Evolutionary conservation across 2,888 invertebrate genomes (phyloP), one percentile per base, ranked within the genome.

Genomic region (Melanophora roralis): DNA sequence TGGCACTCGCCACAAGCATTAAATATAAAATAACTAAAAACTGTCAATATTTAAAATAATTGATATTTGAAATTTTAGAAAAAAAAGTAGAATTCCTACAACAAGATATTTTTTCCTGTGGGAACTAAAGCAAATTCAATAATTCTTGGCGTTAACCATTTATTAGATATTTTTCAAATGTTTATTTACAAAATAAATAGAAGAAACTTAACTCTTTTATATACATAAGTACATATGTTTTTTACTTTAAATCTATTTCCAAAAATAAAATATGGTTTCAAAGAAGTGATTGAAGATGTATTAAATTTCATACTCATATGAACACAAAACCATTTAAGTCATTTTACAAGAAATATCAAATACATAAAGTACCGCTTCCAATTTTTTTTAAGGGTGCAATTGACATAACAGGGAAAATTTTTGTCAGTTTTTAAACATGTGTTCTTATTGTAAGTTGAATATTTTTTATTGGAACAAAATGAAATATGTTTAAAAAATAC

Each of bases 171-270:
- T 34, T 60, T 43, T 19, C 32, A 68, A 72, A 59, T 72, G 68
- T 72, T 80, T n/a, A n/a, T n/a, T n/a, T 76, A 57, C 67, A 57
- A 57, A 79, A 76, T 55, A 80, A 80, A 68, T 64, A 62, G 1
- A 8, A 34, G 55, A 47, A 64, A 76, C 47, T 45, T 49, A 60
- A 76, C 72, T 69, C 62, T 64, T 40, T 45, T 59, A 68, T 73
- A 45, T 27, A 38, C 8, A 6, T 36, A 11, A 11, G 36, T 2
- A 11, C 1, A 16, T 8, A 51, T 3, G 19, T 57, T 12, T 38
- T 69, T 71, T 60, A n/a, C 16, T 47, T 45, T 6, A 16, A 5
- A 8, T 51, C 8, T 36, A 43, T 65, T 14, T 43, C 27, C 53
- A 7, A 23, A 21, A 8, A 16, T 34, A 32, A 51, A 36, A 47